Percentiles rank a stretch among this genome's conserved stretches.
Conservation (phyloP, 2,797 vertebrate species). For the Buphagus erythrorhynchus region DNA sequence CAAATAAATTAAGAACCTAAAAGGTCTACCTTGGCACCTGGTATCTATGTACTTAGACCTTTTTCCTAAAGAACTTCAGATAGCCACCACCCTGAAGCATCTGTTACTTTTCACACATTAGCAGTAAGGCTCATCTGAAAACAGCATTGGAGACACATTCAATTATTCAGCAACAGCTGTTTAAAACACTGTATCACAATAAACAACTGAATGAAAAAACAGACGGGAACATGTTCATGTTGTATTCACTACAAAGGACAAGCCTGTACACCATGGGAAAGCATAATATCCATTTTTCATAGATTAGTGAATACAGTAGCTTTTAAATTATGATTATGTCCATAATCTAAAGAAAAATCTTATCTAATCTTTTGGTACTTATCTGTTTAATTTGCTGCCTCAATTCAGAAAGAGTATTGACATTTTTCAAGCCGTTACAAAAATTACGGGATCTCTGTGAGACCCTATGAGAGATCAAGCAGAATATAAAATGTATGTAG, state of each 20-base stretch:
- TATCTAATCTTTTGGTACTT: neutral
- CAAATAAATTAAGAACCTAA: neutral
- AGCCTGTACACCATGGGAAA: neutral
- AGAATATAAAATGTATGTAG: neutral
- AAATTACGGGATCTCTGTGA: fast-evolving
- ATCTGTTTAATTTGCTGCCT: neutral
- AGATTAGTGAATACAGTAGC: fast-evolving
- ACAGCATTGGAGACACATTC: neutral
- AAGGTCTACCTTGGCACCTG: neutral
- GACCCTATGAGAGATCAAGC: neutral
- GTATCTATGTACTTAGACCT: neutral
- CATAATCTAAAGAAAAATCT: neutral
- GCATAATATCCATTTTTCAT: neutral
- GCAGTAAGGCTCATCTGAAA: neutral
- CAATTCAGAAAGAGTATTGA: neutral
- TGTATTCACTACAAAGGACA: neutral
- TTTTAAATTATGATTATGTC: neutral
- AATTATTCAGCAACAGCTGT: neutral
- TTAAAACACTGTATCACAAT: neutral
- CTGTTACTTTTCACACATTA: neutral
- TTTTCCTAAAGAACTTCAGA: neutral
- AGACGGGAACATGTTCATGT: neutral
- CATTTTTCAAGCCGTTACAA: neutral
- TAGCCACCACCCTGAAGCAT: neutral
- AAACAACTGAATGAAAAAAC: neutral